Conservation (phyloP, 2,113 vertebrate species). For the Urocolius indicus region DNA sequence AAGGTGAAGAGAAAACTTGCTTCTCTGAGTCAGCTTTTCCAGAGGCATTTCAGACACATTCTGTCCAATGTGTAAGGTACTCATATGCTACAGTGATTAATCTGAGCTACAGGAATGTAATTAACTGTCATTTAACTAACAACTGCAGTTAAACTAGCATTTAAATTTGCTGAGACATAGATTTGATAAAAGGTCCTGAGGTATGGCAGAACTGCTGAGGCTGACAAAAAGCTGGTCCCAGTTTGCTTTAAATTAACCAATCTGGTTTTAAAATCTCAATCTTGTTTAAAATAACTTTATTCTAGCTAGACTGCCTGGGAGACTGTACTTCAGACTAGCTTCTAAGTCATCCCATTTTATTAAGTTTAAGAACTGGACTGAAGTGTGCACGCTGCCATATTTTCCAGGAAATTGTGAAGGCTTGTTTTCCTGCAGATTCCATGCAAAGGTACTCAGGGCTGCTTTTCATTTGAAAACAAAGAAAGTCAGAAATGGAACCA, state of each 20-base stretch:
- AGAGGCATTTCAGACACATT: neutral
- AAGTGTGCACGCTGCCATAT: fast-evolving
- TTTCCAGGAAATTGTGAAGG: neutral
- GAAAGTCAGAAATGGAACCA: neutral
- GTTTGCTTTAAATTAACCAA: constrained; percentile 8
- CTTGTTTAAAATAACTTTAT: neutral
- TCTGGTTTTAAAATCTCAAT: neutral
- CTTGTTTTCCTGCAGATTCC: fast-evolving
- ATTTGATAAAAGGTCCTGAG: constrained; percentile 55
- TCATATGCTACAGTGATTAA: constrained; percentile 44
- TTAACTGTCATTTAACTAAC: constrained; percentile 65
- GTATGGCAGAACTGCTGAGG: constrained; percentile 49
- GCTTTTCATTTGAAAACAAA: neutral
- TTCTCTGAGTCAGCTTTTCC: constrained; percentile 33
- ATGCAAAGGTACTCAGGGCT: neutral
- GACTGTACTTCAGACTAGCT: neutral
- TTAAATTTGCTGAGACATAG: constrained; percentile 60
- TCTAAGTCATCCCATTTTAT: neutral
- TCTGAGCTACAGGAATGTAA: constrained; percentile 51
- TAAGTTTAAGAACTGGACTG: neutral
- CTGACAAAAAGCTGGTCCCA: neutral
- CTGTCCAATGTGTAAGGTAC: neutral
- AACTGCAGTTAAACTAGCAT: constrained; percentile 52
- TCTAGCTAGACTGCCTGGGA: neutral
- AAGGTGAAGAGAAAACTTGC: neutral